Conservation (phyloP, 2,888 invertebrate species). For the Cheilosia urbana region DNA sequence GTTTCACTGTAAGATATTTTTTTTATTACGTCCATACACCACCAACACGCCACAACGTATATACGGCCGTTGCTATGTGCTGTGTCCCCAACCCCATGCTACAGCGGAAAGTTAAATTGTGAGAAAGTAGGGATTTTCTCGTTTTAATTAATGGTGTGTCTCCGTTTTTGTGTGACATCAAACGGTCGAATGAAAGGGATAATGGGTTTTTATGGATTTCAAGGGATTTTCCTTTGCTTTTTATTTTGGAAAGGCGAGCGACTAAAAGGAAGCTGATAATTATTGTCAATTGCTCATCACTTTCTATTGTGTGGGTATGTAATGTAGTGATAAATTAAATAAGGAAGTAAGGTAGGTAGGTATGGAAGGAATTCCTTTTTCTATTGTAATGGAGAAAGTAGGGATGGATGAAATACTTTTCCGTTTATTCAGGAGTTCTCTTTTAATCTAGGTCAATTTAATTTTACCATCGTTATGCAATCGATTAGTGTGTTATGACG, state of each 20-base stretch:
- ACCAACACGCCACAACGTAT: background rate
- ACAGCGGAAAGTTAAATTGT: constrained; percentile 50
- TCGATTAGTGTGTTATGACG: background rate
- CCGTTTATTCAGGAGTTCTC: background rate
- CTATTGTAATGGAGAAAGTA: background rate
- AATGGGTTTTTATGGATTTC: constrained; percentile 72
- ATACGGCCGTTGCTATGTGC: constrained; percentile 2
- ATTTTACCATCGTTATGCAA: background rate
- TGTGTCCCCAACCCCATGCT: constrained; percentile 6
- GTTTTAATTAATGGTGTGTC: constrained; percentile 73
- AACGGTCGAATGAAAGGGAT: constrained; percentile 61
- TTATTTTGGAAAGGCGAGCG: constrained; percentile 1
- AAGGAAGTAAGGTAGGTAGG: constrained; percentile 48
- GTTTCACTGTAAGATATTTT: constrained; percentile 39
- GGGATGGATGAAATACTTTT: background rate
- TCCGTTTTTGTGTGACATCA: constrained; percentile 44
- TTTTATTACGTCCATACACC: constrained; percentile 26
- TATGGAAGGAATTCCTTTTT: constrained; percentile 13
- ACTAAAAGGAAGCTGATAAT: constrained; percentile 61
- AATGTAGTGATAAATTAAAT: constrained; percentile 51
- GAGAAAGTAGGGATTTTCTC: constrained; percentile 60
- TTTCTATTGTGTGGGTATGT: constrained; percentile 48
- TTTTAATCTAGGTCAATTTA: background rate
- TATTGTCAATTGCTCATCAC: constrained; percentile 73
- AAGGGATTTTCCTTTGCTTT: constrained; percentile 48